Conservation (phyloP, 2,797 vertebrate genomes). For the Crenichthys baileyi region DNA sequence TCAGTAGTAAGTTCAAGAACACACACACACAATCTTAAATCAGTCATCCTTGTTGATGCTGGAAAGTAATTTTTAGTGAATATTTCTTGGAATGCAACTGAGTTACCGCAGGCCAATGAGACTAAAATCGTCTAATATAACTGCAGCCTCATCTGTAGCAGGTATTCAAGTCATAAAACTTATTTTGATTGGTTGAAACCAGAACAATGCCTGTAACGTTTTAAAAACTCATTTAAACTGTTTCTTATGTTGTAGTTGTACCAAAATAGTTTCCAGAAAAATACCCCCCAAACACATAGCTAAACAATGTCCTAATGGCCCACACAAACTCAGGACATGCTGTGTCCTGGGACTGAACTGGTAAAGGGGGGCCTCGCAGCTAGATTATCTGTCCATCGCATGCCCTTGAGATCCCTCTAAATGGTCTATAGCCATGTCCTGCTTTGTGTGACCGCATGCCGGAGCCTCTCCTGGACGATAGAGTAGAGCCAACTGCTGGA, state of each 20-base stretch:
- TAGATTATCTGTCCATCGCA: conserved; percentile 70
- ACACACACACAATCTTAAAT: conserved; percentile 14
- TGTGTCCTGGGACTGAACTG: conserved; percentile 23
- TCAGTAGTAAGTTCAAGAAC: no score
- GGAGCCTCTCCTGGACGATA: conserved; percentile 59
- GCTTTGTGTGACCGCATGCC: conserved; percentile 48
- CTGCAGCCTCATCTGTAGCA: conserved; percentile 16
- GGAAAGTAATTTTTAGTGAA: conserved; percentile 64
- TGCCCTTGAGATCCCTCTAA: conserved; percentile 59
- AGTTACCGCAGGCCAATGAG: conserved; percentile 31
- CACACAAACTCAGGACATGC: conserved; percentile 32
- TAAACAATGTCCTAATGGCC: conserved; percentile 11
- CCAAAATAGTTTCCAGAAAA: not conserved
- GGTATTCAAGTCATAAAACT: not conserved
- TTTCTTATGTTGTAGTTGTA: not conserved
- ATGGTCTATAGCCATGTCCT: conserved; percentile 18
- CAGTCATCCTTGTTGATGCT: conserved; percentile 21
- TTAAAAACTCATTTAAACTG: conserved; percentile 16
- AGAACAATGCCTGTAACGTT: not conserved
- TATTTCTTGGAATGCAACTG: conserved; percentile 58
- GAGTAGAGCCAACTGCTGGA: conserved; percentile 34
- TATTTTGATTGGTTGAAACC: conserved; percentile 7
- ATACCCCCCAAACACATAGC: conserved; percentile 10
- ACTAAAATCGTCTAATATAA: conserved; percentile 39
- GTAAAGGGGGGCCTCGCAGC: conserved; percentile 59